Conservation (phyloP, 2,888 invertebrate species). For the Bellardia pandia region DNA sequence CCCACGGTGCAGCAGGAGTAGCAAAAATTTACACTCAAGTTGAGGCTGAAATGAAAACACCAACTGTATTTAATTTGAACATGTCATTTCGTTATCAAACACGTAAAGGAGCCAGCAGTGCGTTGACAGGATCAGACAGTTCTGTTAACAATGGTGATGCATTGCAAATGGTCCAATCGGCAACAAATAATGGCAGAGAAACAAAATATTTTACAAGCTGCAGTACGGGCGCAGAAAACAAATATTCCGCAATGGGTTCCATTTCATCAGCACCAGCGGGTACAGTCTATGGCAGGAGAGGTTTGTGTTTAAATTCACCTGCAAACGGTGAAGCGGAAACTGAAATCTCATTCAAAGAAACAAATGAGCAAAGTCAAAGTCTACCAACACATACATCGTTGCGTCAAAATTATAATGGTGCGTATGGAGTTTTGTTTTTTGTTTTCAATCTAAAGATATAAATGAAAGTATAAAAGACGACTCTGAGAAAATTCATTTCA, state of each 20-base stretch:
- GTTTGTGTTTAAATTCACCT: constrained; percentile 18
- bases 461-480: too few relatives aligned
- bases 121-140: not conserved
- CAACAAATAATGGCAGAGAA: constrained; percentile 29
- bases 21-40: constrained; percentile 69
- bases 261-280: constrained; percentile 4
- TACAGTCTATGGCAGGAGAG: not conserved
- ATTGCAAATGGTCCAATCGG: constrained; percentile 6
- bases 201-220: constrained; percentile 27
- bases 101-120: constrained; percentile 46
- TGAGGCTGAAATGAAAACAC: constrained; percentile 65
- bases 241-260: constrained; percentile 34
- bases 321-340: constrained; percentile 56
- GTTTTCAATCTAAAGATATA: not conserved
- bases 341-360: constrained; percentile 37
- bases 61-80: constrained; percentile 72
- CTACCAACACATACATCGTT: constrained; percentile 46
- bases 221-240: constrained; percentile 9
- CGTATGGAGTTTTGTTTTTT: constrained; percentile 10
- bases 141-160: constrained; percentile 9
- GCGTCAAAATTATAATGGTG: constrained; percentile 65
- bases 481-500: too few relatives aligned
- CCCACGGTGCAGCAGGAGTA: constrained; percentile 31
- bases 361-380: constrained; percentile 33
- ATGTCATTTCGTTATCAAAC: constrained; percentile 73